Conservation (phyloP, 2,113 vertebrate species). For the Nannospalax galili region DNA sequence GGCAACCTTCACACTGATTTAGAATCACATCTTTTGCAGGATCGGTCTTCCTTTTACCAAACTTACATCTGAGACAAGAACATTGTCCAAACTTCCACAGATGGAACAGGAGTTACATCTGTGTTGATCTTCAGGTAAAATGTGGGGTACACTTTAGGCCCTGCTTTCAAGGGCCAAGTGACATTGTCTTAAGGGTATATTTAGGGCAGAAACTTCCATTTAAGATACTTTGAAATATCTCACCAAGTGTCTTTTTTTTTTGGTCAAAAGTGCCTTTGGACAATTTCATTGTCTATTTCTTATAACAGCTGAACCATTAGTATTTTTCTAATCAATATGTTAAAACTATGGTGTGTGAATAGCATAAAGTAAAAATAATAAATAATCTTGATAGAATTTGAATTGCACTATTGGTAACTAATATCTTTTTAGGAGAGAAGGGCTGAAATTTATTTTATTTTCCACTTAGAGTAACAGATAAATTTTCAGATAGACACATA, state of each 20-base stretch:
- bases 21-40: not conserved
- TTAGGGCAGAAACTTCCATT: not conserved
- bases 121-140: constrained; percentile 5
- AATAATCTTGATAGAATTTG: not conserved
- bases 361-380: constrained; percentile 7
- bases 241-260: not conserved
- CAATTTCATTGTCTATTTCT: not conserved
- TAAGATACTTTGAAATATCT: not conserved
- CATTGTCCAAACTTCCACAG: not conserved
- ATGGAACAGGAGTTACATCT: not conserved
- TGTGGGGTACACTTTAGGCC: not conserved
- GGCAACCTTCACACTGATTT: not conserved
- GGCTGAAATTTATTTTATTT: no score
- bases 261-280: not conserved
- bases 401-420: not conserved
- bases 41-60: not conserved
- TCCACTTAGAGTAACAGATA: no score
- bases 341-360: not conserved
- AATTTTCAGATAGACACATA: no score
- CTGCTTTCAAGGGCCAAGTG: not conserved
- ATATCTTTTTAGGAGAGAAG: not conserved
- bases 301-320: not conserved
- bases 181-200: not conserved
- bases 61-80: not conserved
- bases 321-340: not conserved